Evolutionary conservation across 1,140 invertebrate genomes (phyloP).

Genomic region (Brachionus plicatilis): DNA sequence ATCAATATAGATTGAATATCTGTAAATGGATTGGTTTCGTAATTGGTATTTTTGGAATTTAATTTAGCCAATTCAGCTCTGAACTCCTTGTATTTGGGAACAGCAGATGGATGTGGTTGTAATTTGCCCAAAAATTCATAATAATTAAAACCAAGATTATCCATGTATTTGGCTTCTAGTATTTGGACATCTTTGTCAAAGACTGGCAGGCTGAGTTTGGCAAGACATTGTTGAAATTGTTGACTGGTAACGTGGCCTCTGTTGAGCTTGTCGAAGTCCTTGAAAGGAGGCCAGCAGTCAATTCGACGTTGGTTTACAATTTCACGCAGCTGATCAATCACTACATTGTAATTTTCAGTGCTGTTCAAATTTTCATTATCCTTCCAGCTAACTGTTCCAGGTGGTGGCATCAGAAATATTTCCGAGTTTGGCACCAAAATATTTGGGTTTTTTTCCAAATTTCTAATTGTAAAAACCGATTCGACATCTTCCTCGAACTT

Average conservation of each 20-base stretch:
- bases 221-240: conserved; percentile 54
- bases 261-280: conserved; percentile 51
- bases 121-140: conserved; percentile 41
- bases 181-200: conserved; percentile 48
- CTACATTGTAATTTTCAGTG: conserved; percentile 44
- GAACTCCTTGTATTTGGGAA: conserved; percentile 2
- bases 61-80: conserved; percentile 49
- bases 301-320: conserved; percentile 49
- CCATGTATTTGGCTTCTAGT: conserved; percentile 51
- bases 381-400: conserved; percentile 52
- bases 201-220: conserved; percentile 50
- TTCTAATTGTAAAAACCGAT: conserved; percentile 53
- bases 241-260: conserved; percentile 51
- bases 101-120: conserved; percentile 44
- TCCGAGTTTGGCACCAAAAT: conserved; percentile 48
- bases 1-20: conserved; percentile 50
- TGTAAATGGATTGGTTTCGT: conserved; percentile 45
- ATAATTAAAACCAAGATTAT: conserved; percentile 55
- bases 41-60: conserved; percentile 46
- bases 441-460: conserved; percentile 50
- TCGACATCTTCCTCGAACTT: conserved; percentile 53
- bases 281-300: conserved; percentile 51
- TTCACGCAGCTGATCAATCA: conserved; percentile 48
- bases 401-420: conserved; percentile 52
- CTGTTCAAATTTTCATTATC: conserved; percentile 45